Conservation (phyloP, 1,140 invertebrate genomes). For the Philopotamus ludificatus region DNA sequence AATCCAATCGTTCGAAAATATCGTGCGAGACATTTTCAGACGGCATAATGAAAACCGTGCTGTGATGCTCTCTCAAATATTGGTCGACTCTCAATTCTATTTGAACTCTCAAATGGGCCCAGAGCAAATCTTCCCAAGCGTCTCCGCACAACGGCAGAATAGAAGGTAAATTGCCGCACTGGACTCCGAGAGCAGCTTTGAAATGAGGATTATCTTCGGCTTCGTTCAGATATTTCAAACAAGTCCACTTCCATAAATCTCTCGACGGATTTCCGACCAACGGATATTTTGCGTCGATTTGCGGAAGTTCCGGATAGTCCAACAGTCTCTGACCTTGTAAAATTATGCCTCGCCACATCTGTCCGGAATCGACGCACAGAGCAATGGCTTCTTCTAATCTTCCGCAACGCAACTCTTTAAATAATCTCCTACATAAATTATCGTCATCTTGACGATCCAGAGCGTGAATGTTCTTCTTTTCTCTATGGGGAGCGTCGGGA, state of each 20-base stretch:
- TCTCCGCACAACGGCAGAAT: slow-evolving; percentile 69
- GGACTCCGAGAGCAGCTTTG: slow-evolving; percentile 70
- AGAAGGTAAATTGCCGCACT: slow-evolving; percentile 80
- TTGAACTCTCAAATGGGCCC: slow-evolving; percentile 81
- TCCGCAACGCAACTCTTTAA: slow-evolving; percentile 80
- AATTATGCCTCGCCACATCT: slow-evolving; percentile 85
- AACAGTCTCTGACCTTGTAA: slow-evolving; percentile 84
- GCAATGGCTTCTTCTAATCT: slow-evolving; percentile 80
- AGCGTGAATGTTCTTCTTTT: slow-evolving; percentile 80
- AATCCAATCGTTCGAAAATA: slow-evolving; percentile 78
- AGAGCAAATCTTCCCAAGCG: slow-evolving; percentile 87
- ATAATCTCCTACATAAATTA: slow-evolving; percentile 67
- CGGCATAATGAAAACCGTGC: slow-evolving; percentile 55
- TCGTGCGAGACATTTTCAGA: slow-evolving; percentile 53
- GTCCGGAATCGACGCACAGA: slow-evolving; percentile 79
- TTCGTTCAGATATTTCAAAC: slow-evolving; percentile 68
- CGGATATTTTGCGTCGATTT: slow-evolving; percentile 56
- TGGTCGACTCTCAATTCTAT: slow-evolving; percentile 84
- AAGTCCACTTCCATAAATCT: slow-evolving; percentile 88
- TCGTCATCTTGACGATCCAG: slow-evolving; percentile 87
- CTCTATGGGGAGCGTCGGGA: slow-evolving; percentile 86
- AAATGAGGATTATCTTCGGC: slow-evolving; percentile 60
- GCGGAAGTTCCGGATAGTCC: slow-evolving; percentile 45
- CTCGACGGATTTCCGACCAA: slow-evolving; percentile 83
- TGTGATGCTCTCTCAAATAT: slow-evolving; percentile 61